A percentile compares a stretch with the other conserved stretches of the same genome.
These are phyloP conservation scores for Bubo blakistoni DNA, from an alignment of 2,113 vertebrate genomes.

Conservation along the genomic window DNA sequence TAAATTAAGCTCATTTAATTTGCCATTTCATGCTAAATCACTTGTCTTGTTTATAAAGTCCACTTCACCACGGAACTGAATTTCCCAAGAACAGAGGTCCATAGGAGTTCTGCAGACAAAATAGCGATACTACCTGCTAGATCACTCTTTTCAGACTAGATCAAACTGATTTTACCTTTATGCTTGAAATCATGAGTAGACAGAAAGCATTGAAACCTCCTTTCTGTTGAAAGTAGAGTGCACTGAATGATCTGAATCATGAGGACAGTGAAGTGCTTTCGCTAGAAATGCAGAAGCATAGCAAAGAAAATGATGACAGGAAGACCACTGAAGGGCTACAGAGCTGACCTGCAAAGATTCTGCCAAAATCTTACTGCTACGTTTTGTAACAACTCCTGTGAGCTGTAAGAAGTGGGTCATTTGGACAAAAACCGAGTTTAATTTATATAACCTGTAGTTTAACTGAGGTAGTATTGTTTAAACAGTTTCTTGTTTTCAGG, in stretches of 20 bases:
- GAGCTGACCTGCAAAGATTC: neutral
- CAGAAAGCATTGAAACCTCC: neutral
- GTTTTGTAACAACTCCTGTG: neutral
- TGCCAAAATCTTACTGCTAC: neutral
- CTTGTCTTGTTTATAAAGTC: neutral
- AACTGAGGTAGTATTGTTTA: neutral
- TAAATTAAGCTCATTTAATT: neutral
- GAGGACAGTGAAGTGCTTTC: neutral
- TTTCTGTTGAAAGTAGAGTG: neutral
- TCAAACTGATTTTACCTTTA: neutral
- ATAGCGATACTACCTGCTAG: neutral
- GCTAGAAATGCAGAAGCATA: neutral
- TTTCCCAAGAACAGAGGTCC: neutral
- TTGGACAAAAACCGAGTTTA: neutral
- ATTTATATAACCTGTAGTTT: neutral
- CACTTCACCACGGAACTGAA: neutral
- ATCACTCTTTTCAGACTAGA: neutral
- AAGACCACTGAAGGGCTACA: neutral
- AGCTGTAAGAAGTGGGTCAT: neutral
- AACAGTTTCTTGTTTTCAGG: conserved; percentile 1
- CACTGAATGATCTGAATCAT: neutral
- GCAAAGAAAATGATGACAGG: neutral
- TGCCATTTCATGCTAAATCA: neutral
- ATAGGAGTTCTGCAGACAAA: neutral
- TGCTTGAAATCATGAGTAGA: neutral